Evolutionary conservation across 2,113 vertebrate genomes (phyloP).

Genomic region (Lontra canadensis): DNA sequence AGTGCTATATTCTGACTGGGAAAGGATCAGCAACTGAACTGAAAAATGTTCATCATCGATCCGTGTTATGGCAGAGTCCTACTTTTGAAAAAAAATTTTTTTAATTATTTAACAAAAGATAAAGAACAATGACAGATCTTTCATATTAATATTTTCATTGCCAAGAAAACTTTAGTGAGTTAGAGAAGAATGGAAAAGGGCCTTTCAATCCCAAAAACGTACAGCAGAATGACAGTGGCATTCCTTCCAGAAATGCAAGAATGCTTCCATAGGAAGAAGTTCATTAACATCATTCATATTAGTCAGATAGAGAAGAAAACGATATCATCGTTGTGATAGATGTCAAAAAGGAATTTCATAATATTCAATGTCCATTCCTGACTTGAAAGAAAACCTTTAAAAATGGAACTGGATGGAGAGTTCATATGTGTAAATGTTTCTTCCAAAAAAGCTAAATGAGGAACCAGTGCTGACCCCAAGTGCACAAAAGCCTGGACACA

Average conservation of each 20-base stretch:
- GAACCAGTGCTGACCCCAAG: background rate
- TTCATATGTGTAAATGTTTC: background rate
- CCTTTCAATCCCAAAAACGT: too few relatives aligned
- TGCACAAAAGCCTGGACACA: background rate
- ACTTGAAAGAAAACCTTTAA: background rate
- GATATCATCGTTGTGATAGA: background rate
- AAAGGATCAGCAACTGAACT: fast-evolving
- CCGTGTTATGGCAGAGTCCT: fast-evolving
- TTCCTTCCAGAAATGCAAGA: background rate
- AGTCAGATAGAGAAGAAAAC: background rate
- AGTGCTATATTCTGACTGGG: background rate
- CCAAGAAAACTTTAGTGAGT: background rate
- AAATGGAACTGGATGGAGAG: background rate
- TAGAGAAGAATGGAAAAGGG: background rate
- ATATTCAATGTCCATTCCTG: background rate
- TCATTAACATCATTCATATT: background rate
- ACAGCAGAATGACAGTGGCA: too few relatives aligned
- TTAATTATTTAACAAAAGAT: background rate
- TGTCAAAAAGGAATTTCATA: background rate
- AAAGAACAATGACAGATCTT: background rate
- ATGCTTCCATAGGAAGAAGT: background rate
- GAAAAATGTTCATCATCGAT: background rate
- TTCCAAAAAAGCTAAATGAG: background rate
- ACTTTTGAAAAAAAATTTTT: background rate
- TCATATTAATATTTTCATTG: background rate